These are phyloP conservation scores for Pseudocheirus occidentalis DNA, from an alignment of 2,797 vertebrate species.

Conservation along the genomic window DNA sequence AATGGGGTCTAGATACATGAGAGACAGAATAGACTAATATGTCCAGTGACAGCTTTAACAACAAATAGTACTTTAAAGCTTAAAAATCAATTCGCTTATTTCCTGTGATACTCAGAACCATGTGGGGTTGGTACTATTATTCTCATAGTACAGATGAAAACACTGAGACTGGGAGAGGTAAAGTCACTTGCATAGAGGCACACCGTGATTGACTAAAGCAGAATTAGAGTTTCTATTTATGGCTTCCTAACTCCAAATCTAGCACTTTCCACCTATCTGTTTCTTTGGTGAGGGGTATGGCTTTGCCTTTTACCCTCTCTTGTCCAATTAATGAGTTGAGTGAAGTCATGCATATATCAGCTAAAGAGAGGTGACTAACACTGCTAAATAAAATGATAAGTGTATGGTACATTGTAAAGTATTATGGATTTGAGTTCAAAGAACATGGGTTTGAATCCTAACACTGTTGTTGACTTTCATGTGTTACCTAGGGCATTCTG, in stretches of 20 bases:
- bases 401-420: not conserved
- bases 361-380: not conserved
- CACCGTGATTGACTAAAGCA: not conserved
- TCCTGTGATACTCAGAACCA: not conserved
- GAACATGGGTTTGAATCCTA: not conserved
- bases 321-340: not conserved
- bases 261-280: not conserved
- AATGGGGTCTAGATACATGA: not conserved
- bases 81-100: not conserved
- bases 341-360: not conserved
- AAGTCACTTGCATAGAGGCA: too few relatives aligned
- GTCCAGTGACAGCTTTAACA: not conserved
- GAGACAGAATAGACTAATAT: not conserved
- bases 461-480: not conserved
- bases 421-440: not conserved
- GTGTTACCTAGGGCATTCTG: not conserved
- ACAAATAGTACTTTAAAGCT: not conserved
- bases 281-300: not conserved
- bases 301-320: not conserved
- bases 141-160: not conserved
- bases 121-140: not conserved
- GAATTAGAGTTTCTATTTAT: not conserved
- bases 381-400: not conserved
- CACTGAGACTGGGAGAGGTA: not conserved
- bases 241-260: not conserved